phyloP scores from a whole-genome alignment of 2,888 invertebrate genomes.

The Microctonus hyperodae region DNA sequence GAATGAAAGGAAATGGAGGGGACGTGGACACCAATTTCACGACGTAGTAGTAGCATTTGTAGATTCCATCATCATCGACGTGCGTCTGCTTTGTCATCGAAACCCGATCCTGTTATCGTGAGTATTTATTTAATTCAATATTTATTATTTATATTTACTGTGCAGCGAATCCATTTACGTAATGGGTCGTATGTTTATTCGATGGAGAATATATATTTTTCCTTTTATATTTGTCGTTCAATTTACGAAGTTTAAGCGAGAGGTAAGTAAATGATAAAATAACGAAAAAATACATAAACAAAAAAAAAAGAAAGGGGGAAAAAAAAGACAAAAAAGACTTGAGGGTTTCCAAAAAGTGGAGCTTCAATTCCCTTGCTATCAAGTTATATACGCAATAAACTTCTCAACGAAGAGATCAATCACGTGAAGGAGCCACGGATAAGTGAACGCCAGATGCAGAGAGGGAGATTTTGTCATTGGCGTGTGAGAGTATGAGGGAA shows the following conservation, averaged over 20 bases:
- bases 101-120: slow-evolving; percentile 46
- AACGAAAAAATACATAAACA: not conserved
- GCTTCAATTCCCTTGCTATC: slow-evolving; percentile 11
- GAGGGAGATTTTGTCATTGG: not conserved
- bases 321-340: not conserved
- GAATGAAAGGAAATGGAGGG: slow-evolving; percentile 40
- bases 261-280: not conserved
- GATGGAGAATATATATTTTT: not conserved
- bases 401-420: slow-evolving; percentile 29
- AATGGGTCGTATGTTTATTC: not conserved
- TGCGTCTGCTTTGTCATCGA: slow-evolving; percentile 42
- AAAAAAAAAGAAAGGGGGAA: not conserved
- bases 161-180: not conserved
- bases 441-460: not conserved
- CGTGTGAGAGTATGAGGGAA: slow-evolving; percentile 5
- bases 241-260: not conserved
- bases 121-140: slow-evolving; percentile 31
- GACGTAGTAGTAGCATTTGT: slow-evolving; percentile 73
- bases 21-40: slow-evolving; percentile 65
- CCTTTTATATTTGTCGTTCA: not conserved
- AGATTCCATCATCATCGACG: slow-evolving; percentile 59
- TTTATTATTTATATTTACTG: too few relatives aligned
- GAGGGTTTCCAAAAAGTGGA: slow-evolving; percentile 8
- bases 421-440: slow-evolving; percentile 20
- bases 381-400: slow-evolving; percentile 15